phyloP scores from a whole-genome alignment of 2,888 invertebrate species.

The Diplolepis rosae region DNA sequence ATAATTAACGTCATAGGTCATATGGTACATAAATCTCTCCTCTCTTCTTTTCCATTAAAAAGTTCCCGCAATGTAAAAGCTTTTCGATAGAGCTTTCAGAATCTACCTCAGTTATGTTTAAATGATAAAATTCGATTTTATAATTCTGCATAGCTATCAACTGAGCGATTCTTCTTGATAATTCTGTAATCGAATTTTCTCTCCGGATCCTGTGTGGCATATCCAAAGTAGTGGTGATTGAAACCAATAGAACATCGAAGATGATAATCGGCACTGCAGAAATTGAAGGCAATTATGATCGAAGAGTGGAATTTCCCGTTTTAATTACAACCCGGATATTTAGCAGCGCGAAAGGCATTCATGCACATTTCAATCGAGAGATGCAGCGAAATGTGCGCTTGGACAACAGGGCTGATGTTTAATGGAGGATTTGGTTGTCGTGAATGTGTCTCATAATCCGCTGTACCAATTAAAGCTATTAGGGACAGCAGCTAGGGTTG shows the following conservation, averaged over 20 bases:
- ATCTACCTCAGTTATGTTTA: too few relatives aligned
- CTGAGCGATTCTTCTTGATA: neutral
- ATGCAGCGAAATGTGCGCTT: slow-evolving; percentile 38
- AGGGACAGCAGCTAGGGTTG: slow-evolving; percentile 45
- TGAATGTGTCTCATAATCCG: slow-evolving; percentile 61
- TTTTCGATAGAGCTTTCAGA: too few relatives aligned
- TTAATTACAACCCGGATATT: slow-evolving; percentile 50
- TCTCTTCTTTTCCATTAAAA: too few relatives aligned
- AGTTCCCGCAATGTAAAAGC: too few relatives aligned
- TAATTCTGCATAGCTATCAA: neutral
- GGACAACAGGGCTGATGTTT: slow-evolving; percentile 52
- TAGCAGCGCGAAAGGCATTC: slow-evolving; percentile 45
- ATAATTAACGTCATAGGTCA: too few relatives aligned
- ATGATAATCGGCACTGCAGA: neutral
- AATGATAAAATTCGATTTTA: slow-evolving; percentile 14
- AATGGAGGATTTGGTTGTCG: slow-evolving; percentile 55
- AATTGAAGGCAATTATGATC: slow-evolving; percentile 16
- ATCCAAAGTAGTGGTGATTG: neutral
- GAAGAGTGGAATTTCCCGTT: slow-evolving; percentile 32
- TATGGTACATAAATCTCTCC: too few relatives aligned
- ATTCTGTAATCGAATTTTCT: neutral
- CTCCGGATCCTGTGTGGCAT: neutral
- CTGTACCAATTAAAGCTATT: slow-evolving; percentile 59
- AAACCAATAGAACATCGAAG: neutral
- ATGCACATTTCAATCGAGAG: slow-evolving; percentile 42